phyloP scores from a whole-genome alignment of 2,888 invertebrate genomes.

The Lutraria lutraria region DNA sequence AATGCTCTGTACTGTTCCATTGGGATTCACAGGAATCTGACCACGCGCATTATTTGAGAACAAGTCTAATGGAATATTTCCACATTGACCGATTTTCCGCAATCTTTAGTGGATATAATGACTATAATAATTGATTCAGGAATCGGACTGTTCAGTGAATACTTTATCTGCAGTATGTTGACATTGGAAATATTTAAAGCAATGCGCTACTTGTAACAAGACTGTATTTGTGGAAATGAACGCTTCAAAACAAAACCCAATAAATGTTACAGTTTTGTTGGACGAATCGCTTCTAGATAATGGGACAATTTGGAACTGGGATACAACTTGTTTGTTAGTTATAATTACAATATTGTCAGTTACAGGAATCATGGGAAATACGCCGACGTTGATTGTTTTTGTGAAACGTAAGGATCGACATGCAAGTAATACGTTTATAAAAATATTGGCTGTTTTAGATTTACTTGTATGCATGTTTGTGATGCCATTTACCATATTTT shows the following conservation, averaged over 20 bases:
- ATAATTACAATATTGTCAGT: slow-evolving; percentile 70
- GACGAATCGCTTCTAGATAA: not conserved
- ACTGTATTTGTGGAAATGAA: not conserved
- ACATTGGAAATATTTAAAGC: not conserved
- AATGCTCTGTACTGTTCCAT: not conserved
- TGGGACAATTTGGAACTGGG: slow-evolving; percentile 1
- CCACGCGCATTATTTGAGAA: not conserved
- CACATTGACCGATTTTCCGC: slow-evolving; percentile 1
- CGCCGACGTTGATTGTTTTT: slow-evolving; percentile 78
- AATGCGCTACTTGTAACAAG: not conserved
- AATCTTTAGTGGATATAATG: not conserved
- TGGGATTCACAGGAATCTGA: not conserved
- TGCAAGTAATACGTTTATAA: slow-evolving; percentile 79
- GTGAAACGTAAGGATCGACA: slow-evolving; percentile 70
- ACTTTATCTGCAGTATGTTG: not conserved
- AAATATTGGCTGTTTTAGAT: slow-evolving; percentile 76
- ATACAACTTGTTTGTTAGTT: slow-evolving; percentile 28
- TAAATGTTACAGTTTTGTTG: not conserved
- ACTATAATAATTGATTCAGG: not conserved
- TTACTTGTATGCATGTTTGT: slow-evolving; percentile 74
- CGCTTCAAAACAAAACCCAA: not conserved
- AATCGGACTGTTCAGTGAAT: not conserved
- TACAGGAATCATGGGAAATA: slow-evolving; percentile 76
- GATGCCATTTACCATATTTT: slow-evolving; percentile 79
- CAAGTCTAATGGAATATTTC: not conserved